phyloP scores from a whole-genome alignment of 2,888 invertebrate species.

The Watsonalla cultraria region DNA sequence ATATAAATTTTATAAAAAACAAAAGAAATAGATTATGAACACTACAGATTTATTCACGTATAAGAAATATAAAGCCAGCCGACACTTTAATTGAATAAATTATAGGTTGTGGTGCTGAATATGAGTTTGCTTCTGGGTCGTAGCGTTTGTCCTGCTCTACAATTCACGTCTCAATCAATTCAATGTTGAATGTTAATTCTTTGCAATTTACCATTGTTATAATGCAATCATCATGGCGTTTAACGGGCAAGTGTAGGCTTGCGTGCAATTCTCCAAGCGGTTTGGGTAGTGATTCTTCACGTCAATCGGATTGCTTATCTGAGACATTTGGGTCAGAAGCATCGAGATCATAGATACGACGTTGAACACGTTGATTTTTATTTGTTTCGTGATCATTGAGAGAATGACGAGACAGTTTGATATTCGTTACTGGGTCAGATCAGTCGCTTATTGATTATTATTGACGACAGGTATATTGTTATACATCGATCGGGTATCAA shows the following conservation, averaged over 20 bases:
- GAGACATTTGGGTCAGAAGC: conserved; percentile 63
- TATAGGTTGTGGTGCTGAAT: background rate
- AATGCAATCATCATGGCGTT: conserved; percentile 7
- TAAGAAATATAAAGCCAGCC: background rate
- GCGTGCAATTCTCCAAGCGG: conserved; percentile 34
- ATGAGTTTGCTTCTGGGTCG: background rate
- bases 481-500: background rate
- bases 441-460: conserved; percentile 15
- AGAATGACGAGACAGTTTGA: conserved; percentile 58
- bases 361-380: conserved; percentile 52
- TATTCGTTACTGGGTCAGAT: conserved; percentile 33
- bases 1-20: background rate
- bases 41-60: background rate
- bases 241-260: conserved; percentile 9
- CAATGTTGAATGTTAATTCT: background rate
- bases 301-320: conserved; percentile 63
- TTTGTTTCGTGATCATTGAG: conserved; percentile 62
- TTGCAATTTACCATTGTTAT: conserved; percentile 1
- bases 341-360: conserved; percentile 53
- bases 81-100: background rate
- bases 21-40: background rate
- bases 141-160: background rate
- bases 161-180: conserved; percentile 1
- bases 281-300: conserved; percentile 51
- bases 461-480: conserved; percentile 1